These are phyloP conservation scores for Lochmaea capreae DNA, from an alignment of 2,888 invertebrate genomes.

Conservation along the genomic window DNA sequence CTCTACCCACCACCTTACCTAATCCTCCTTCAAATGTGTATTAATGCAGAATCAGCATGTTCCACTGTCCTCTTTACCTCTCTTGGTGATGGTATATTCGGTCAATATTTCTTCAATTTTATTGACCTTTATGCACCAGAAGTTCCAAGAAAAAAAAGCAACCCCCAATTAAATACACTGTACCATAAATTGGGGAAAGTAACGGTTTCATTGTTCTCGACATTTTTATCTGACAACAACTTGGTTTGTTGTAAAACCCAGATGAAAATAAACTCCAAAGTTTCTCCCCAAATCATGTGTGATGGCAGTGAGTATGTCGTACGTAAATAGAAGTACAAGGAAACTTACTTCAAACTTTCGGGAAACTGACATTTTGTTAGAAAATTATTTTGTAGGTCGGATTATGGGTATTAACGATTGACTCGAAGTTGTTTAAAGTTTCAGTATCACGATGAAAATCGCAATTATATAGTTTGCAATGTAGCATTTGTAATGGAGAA, in stretches of 20 bases:
- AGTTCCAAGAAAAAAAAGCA: not conserved
- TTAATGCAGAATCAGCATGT: no score
- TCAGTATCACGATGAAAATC: constrained; percentile 33
- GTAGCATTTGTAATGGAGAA: constrained; percentile 32
- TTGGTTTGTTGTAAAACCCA: constrained; percentile 32
- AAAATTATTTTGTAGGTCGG: constrained; percentile 38
- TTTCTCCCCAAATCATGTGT: constrained; percentile 35
- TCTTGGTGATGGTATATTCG: no score
- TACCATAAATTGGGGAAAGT: not conserved
- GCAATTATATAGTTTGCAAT: constrained; percentile 33
- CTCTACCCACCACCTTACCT: no score
- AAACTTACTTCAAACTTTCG: constrained; percentile 36
- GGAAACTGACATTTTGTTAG: constrained; percentile 34
- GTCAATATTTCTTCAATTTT: no score
- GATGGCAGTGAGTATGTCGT: constrained; percentile 33
- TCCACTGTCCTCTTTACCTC: no score
- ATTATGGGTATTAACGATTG: constrained; percentile 38
- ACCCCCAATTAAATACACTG: not conserved
- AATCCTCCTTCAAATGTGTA: no score
- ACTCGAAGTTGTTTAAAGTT: constrained; percentile 32
- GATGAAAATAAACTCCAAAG: constrained; percentile 33
- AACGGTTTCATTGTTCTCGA: not conserved
- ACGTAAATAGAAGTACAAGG: constrained; percentile 38
- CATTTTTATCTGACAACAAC: constrained; percentile 27
- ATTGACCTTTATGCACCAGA: not conserved